A percentile compares a stretch with the other conserved stretches of the same genome.
Evolutionary conservation across 1,140 invertebrate genomes (phyloP).

Genomic region (Globodera rostochiensis): DNA sequence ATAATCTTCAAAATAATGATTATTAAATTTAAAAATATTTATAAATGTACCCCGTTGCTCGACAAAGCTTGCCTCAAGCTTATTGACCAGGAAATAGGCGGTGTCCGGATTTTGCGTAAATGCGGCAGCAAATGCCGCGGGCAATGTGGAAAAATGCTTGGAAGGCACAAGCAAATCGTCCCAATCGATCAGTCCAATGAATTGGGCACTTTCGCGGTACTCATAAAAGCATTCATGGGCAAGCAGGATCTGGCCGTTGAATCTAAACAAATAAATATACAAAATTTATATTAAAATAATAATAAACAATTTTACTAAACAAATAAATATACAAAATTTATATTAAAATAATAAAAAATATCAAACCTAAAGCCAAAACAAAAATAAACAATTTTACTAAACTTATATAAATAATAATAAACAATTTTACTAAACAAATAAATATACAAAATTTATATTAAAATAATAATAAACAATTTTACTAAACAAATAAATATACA

Average conservation of each 20-base stretch:
- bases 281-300: not conserved
- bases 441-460: not conserved
- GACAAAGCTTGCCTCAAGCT: slow-evolving; percentile 34
- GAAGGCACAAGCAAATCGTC: slow-evolving; percentile 40
- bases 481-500: not conserved
- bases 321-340: not conserved
- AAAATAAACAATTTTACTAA: not conserved
- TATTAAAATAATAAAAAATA: not conserved
- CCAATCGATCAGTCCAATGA: slow-evolving; percentile 50
- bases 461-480: not conserved
- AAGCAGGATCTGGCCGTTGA: slow-evolving; percentile 28
- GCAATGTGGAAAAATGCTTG: slow-evolving; percentile 2
- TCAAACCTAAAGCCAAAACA: too few species aligned
- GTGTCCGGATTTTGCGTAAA: slow-evolving; percentile 12
- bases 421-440: not conserved
- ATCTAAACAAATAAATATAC: not conserved
- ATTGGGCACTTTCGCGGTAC: slow-evolving; percentile 46
- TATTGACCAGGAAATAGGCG: slow-evolving; percentile 35
- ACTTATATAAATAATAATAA: not conserved
- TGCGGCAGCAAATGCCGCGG: slow-evolving; percentile 30
- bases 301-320: not conserved
- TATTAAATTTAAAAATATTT: not conserved
- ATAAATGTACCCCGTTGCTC: slow-evolving; percentile 19
- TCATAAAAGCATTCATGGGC: slow-evolving; percentile 45
- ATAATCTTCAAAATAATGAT: not conserved